Percentiles rank a stretch among this genome's conserved stretches.
Conservation (phyloP, 2,888 invertebrate genomes). For the Apodemia zela region DNA sequence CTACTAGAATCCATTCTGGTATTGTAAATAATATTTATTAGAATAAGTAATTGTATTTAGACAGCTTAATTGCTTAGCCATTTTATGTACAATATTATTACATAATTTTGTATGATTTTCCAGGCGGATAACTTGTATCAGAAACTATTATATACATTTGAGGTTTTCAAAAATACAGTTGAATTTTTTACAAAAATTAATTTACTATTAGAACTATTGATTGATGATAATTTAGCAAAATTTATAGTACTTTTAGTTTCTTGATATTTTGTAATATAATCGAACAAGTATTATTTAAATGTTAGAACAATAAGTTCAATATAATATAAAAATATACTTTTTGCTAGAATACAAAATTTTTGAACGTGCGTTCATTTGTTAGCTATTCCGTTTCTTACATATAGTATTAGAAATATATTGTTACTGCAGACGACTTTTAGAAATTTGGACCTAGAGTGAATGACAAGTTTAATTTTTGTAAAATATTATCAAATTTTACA, state of each 20-base stretch:
- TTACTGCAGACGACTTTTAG: too few species aligned
- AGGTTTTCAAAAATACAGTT: background rate
- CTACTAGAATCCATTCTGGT: slow-evolving; percentile 58
- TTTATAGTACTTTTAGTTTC: slow-evolving; percentile 38
- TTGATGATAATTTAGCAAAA: background rate
- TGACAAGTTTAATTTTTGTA: too few species aligned
- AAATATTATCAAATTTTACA: too few species aligned
- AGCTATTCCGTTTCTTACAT: background rate
- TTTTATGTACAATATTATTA: slow-evolving; percentile 79
- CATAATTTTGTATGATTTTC: slow-evolving; percentile 51
- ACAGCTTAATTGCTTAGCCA: slow-evolving; percentile 71
- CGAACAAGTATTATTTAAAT: slow-evolving; percentile 7
- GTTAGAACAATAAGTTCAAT: background rate
- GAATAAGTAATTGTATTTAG: slow-evolving; percentile 72
- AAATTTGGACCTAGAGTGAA: too few species aligned
- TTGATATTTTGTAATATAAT: slow-evolving; percentile 24
- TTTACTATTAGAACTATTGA: background rate
- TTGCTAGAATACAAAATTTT: background rate
- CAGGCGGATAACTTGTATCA: background rate
- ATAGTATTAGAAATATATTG: background rate
- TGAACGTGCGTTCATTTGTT: background rate
- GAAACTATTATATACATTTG: background rate
- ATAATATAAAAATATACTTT: background rate
- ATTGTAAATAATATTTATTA: slow-evolving; percentile 80
- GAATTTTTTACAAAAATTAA: background rate